Percentiles rank a stretch among this genome's conserved stretches.
These are phyloP conservation scores for Vesta saturnalis DNA, from an alignment of 2,888 invertebrate genomes.

Conservation along the genomic window DNA sequence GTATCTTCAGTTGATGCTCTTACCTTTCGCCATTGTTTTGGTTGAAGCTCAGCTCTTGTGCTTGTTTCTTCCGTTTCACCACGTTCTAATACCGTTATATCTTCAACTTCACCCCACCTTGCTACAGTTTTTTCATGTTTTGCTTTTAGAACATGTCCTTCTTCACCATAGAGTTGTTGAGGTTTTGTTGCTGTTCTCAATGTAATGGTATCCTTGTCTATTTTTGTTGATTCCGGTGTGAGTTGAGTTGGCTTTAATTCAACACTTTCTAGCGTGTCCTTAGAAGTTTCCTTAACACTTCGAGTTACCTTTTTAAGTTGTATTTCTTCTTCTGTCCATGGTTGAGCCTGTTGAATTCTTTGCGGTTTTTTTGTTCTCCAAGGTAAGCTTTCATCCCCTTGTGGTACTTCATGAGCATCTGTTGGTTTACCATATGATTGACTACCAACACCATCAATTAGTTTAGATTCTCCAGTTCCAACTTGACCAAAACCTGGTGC, in stretches of 20 bases:
- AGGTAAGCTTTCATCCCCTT: constrained; percentile 66
- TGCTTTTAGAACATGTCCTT: constrained; percentile 66
- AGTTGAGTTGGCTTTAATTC: constrained; percentile 27
- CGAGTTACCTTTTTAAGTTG: constrained; percentile 64
- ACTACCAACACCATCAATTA: constrained; percentile 52
- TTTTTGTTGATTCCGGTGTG: constrained; percentile 44
- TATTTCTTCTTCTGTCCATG: constrained; percentile 74
- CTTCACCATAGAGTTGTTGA: constrained; percentile 50
- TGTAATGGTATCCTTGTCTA: constrained; percentile 63
- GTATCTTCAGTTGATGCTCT: constrained; percentile 13
- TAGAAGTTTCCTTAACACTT: constrained; percentile 46
- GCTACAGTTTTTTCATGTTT: constrained; percentile 59
- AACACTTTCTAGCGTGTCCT: constrained; percentile 61
- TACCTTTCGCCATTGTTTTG: background rate
- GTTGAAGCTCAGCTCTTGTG: background rate
- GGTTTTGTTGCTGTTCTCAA: constrained; percentile 52
- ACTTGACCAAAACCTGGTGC: constrained; percentile 54
- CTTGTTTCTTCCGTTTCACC: constrained; percentile 25
- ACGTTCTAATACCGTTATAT: constrained; percentile 51
- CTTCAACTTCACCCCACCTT: constrained; percentile 34
- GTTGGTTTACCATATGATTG: constrained; percentile 45
- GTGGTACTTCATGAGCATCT: constrained; percentile 63
- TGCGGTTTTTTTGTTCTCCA: constrained; percentile 60
- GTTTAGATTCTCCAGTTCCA: constrained; percentile 55
- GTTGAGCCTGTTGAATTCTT: constrained; percentile 57